Evolutionary conservation across 2,888 invertebrate species (phyloP).

Genomic region (Andrena praecox): DNA sequence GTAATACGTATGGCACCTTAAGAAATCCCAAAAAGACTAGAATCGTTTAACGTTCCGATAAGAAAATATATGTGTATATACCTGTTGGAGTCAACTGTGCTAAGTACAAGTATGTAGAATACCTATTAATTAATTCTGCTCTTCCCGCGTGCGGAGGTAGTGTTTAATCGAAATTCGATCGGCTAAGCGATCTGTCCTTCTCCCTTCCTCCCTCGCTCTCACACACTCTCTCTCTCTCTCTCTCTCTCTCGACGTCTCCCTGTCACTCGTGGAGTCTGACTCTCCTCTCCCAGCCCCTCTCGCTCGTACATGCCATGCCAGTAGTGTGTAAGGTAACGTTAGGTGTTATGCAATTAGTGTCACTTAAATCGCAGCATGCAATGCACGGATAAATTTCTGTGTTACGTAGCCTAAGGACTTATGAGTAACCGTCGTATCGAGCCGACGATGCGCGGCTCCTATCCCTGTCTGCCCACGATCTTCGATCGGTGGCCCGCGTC

Average conservation of each 20-base stretch:
- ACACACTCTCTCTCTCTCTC: conserved; percentile 1
- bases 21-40: conserved; percentile 62
- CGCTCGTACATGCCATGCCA: conserved; percentile 11
- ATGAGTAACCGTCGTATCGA: conserved; percentile 30
- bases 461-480: background rate
- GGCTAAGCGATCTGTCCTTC: conserved; percentile 14
- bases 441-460: conserved; percentile 7
- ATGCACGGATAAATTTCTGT: conserved; percentile 51
- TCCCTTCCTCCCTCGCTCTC: background rate
- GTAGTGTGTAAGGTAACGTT: conserved; percentile 43
- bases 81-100: conserved; percentile 54
- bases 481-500: conserved; percentile 27
- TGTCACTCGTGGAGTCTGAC: background rate
- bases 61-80: conserved; percentile 70
- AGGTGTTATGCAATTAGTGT: conserved; percentile 57
- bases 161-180: conserved; percentile 55
- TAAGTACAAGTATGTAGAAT: conserved; percentile 60
- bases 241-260: background rate
- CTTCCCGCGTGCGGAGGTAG: conserved; percentile 53
- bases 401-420: conserved; percentile 45
- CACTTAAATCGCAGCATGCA: conserved; percentile 62
- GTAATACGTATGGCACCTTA: conserved; percentile 57
- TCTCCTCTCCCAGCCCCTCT: conserved; percentile 3
- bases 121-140: conserved; percentile 42
- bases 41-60: conserved; percentile 66